Conservation (phyloP, 2,113 vertebrate species). For the Barnardius zonarius region DNA sequence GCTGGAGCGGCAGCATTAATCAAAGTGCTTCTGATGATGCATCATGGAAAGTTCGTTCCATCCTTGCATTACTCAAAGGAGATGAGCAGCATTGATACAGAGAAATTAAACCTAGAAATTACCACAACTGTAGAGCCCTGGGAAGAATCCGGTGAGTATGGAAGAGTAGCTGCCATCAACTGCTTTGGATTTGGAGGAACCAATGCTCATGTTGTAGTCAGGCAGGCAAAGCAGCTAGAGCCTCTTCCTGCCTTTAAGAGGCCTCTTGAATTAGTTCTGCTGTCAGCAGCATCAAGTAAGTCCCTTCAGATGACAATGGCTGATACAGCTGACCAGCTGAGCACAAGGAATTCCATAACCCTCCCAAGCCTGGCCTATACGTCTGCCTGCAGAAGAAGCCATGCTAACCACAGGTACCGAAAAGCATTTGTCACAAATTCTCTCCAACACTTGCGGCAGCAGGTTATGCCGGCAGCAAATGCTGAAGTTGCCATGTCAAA, state of each 20-base stretch:
- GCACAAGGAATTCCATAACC: slow-evolving; percentile 29
- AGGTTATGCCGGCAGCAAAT: slow-evolving; percentile 53
- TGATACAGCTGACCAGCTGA: slow-evolving; percentile 72
- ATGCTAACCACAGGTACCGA: slow-evolving; percentile 77
- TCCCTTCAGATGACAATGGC: slow-evolving; percentile 72
- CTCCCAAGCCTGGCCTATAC: slow-evolving; percentile 80
- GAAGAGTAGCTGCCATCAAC: slow-evolving; percentile 82
- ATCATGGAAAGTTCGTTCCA: slow-evolving; percentile 81
- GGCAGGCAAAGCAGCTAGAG: slow-evolving; percentile 64
- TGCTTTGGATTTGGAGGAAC: slow-evolving; percentile 90
- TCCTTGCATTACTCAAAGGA: slow-evolving; percentile 81
- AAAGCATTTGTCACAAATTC: slow-evolving; percentile 78
- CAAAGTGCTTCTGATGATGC: slow-evolving; percentile 91
- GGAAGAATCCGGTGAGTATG: slow-evolving; percentile 62
- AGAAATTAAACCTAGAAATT: slow-evolving; percentile 75
- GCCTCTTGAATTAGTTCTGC: slow-evolving; percentile 72
- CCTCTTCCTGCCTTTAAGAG: slow-evolving; percentile 11
- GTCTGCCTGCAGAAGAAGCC: slow-evolving; percentile 85
- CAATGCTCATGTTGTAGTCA: slow-evolving; percentile 82
- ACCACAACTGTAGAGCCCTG: slow-evolving; percentile 75
- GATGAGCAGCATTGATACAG: slow-evolving; percentile 72
- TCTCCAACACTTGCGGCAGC: slow-evolving; percentile 72
- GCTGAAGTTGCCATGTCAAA: slow-evolving; percentile 15
- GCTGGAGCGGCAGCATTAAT: slow-evolving; percentile 84
- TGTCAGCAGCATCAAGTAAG: slow-evolving; percentile 80